These are phyloP conservation scores for Tarsius wallacei DNA, from an alignment of 2,797 vertebrate genomes.

Conservation along the genomic window DNA sequence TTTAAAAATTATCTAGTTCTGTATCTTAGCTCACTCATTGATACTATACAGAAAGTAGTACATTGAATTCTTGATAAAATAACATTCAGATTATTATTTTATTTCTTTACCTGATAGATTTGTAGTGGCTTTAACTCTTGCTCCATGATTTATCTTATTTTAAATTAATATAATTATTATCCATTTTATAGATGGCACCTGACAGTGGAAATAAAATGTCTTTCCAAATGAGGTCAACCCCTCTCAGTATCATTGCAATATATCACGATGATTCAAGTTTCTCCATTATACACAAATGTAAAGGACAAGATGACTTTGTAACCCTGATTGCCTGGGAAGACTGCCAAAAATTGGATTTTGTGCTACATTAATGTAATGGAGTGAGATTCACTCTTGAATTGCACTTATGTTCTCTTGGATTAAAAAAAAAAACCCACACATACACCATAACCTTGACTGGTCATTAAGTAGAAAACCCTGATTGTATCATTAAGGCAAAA, in stretches of 20 bases:
- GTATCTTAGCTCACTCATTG: background rate
- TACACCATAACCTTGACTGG: constrained; percentile 64
- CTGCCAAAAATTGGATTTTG: constrained; percentile 81
- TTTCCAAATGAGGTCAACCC: constrained; percentile 58
- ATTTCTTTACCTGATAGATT: background rate
- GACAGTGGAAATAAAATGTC: constrained; percentile 65
- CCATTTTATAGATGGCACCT: background rate
- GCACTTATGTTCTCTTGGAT: constrained; percentile 70
- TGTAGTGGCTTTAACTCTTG: constrained; percentile 31
- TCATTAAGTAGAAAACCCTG: constrained; percentile 54
- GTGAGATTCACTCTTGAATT: constrained; percentile 74
- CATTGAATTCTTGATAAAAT: constrained; percentile 17
- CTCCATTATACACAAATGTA: constrained; percentile 66
- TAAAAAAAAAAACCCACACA: background rate
- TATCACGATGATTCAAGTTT: constrained; percentile 66
- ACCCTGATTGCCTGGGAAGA: constrained; percentile 74
- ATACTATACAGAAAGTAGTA: background rate
- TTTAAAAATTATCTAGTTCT: background rate
- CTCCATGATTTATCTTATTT: constrained; percentile 1
- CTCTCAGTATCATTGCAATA: constrained; percentile 67
- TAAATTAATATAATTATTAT: constrained; percentile 62
- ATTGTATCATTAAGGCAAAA: constrained; percentile 56
- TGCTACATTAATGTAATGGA: constrained; percentile 79
- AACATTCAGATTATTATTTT: background rate
- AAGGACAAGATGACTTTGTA: constrained; percentile 79